These are phyloP conservation scores for Crotalus helleri DNA, from an alignment of 2,113 vertebrate species.

Conservation along the genomic window DNA sequence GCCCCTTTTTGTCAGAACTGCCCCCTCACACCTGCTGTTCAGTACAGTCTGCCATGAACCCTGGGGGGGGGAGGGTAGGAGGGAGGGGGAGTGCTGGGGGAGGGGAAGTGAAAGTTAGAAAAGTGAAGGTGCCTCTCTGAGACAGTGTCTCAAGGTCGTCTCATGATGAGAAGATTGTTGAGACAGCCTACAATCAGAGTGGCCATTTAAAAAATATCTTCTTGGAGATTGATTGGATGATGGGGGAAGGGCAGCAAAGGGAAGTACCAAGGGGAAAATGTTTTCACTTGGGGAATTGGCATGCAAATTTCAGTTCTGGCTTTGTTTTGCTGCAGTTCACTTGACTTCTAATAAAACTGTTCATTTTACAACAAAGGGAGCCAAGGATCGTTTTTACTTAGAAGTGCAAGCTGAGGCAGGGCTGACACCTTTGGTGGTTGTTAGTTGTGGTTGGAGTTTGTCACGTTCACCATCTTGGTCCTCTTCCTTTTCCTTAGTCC, in stretches of 20 bases:
- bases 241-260: neutral
- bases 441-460: neutral
- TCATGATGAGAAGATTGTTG: neutral
- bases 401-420: neutral
- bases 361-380: neutral
- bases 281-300: neutral
- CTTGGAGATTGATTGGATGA: neutral
- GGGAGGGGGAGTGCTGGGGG: neutral
- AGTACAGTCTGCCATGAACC: neutral
- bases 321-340: neutral
- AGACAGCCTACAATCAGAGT: neutral
- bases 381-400: neutral
- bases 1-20: neutral
- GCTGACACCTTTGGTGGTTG: neutral
- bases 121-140: neutral
- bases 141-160: neutral
- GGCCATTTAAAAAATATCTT: neutral
- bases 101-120: neutral
- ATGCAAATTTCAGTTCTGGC: neutral
- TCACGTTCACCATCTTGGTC: neutral
- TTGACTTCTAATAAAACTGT: neutral
- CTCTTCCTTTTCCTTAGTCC: neutral
- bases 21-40: neutral
- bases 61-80: too few species aligned
- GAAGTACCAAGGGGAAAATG: neutral